Base-by-base conservation (phyloP, 2,888 invertebrate species). In the Conistra vaccinii region DNA sequence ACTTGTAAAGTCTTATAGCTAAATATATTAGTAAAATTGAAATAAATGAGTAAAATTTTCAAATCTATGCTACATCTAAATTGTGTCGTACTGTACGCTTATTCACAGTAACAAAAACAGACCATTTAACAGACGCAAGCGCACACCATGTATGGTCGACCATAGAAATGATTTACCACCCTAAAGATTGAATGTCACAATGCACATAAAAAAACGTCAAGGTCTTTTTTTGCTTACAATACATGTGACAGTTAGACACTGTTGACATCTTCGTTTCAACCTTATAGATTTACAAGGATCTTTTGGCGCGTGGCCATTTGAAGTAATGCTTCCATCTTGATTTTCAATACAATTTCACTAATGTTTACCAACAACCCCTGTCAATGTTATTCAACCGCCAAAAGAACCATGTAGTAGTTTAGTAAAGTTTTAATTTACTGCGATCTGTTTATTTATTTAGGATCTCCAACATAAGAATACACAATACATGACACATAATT, bases 191-290 rank as follows among this genome's bases (percentile, higher is more conserved):
- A 55, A 26, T 26, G 14, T 26, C 26, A 55, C 6, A 55, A 55
- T 14, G 1, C 1, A 1, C n/a, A 10, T 10, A 10, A 0, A n/a
- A 4, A n/a, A n/a, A 51, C 23, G 3, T n/a, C 26, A 26, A 12
- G n/a, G 4, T 55, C 26, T 55, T 6, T 14, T 55, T 53, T 26
- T 26, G n/a, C 10, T 12, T 26, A n/a, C n/a, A 53, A n/a, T 10
- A 51, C 4, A 12, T 1, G 10, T 53, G 53, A 53, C n/a, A 53
- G 2, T 53, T n/a, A 10, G 10, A 53, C 10, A n/a, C 12, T 53
- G 4, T n/a, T 53, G n/a, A 10, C 10, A 12, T 53, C 4, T 53
- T 10, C 9, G 23, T 51, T 51, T 51, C 48, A 51, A 51, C 23
- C 48, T 23, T 51, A 51, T 7, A 23, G 48, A 23, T 51, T 2